A percentile compares a stretch with the other conserved stretches of the same genome.
These are phyloP conservation scores for Trichonephila inaurata DNA, from an alignment of 1,140 invertebrate species.

Conservation along the genomic window DNA sequence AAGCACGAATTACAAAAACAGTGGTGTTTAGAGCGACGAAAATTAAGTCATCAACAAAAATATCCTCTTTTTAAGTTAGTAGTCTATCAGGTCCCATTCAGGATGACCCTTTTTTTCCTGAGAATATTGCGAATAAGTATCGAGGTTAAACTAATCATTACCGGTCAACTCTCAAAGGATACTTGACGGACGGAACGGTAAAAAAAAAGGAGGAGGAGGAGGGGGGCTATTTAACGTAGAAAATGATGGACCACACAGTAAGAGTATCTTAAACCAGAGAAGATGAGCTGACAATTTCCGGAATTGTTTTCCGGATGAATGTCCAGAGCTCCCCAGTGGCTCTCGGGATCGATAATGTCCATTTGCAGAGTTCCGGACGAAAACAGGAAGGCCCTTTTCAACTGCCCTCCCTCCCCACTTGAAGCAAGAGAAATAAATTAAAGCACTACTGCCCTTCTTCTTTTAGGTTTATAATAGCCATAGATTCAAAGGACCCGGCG, in stretches of 20 bases:
- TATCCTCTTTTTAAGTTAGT: neutral
- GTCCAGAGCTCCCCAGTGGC: constrained; percentile 16
- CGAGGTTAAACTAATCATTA: constrained; percentile 24
- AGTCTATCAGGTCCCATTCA: neutral
- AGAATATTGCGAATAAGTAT: neutral
- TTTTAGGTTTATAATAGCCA: constrained; percentile 11
- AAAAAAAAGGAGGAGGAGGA: too few species aligned
- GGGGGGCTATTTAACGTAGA: constrained; percentile 6
- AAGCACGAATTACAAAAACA: too few species aligned
- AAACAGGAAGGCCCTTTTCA: constrained; percentile 52
- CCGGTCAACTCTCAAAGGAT: neutral
- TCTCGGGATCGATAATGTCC: constrained; percentile 45
- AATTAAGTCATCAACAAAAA: too few species aligned
- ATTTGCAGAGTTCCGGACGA: constrained; percentile 65
- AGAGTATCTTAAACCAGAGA: constrained; percentile 50
- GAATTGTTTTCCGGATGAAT: constrained; percentile 68
- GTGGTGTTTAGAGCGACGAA: too few species aligned
- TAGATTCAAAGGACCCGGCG: neutral
- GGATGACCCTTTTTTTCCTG: neutral
- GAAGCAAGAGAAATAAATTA: constrained; percentile 68
- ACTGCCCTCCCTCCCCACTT: neutral
- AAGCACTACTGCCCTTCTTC: neutral
- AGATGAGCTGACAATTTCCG: constrained; percentile 70
- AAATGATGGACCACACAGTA: constrained; percentile 1
- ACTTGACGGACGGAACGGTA: neutral